Base-by-base conservation (phyloP, 1,140 invertebrate species). In the Anadara kagoshimensis region DNA sequence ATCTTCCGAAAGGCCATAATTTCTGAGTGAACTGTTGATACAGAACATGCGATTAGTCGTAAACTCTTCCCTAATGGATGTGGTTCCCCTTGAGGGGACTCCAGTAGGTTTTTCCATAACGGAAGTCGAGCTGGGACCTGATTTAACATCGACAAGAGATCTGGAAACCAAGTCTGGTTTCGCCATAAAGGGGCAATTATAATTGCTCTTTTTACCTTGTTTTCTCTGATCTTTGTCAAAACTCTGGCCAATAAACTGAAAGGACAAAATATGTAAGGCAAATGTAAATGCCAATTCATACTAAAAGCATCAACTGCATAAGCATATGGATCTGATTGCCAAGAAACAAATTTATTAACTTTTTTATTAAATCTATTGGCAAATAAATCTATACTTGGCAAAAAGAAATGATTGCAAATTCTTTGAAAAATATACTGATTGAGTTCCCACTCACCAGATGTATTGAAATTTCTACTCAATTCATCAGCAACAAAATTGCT, bases 181-280 rank as follows among this genome's bases (percentile, higher is more conserved):
- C 66, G 43, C 78, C 78, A 76, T n/a, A 58, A 57, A 24, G 69
- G 77, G 41, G 62, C 43, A 41, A 76, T 58, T 29, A 79, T 8
- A 3, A 73, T 44, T 16, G 54, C 59, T 54, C 70, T 62, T 26
- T 26, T 24, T 41, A 66, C 67, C 36, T 74, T 49, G 61, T 79
- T 67, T 43, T 49, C 26, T 47, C 57, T 36, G 20, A 79, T 29
- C 41, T 79, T 79, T 53, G 73, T 64, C 45, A 69, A 51, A 36
- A 49, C n/a, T 24, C 49, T 58, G 24, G 54, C 67, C 24, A 68
- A 57, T 49, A 76, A 45, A 43, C 49, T 73, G 49, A 76, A 79
- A 43, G 69, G 78, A 41, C 67, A 70, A 65, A 76, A 76, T 22
- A 70, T 20, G 47, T 76, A 76, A 22, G 12, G 12, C 22, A 59